Evolutionary conservation across 2,797 vertebrate species (phyloP), one percentile per base, ranked within the genome.

Genomic region (Melanotaenia maccullochi): DNA sequence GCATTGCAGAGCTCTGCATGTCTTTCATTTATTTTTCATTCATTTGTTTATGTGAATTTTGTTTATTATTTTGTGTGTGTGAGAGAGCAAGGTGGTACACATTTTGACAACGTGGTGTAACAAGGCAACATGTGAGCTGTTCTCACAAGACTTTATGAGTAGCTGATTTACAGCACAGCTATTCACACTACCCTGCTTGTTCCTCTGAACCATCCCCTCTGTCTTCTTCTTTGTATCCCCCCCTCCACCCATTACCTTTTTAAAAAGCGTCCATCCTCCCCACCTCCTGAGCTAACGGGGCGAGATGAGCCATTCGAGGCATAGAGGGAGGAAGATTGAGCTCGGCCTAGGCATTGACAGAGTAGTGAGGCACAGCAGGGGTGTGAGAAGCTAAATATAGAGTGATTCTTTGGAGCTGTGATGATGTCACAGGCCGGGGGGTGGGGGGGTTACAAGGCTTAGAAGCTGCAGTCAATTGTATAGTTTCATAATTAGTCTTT

Each of bases 331-430:
- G 65, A 74, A 83, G 85, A 65, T 58, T 71, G 86, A 86, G 89
- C 83, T 83, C 57, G 70, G 82, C 83, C 58, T 25, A 89, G 79
- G 86, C 90, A 90, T 90, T 90, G 91, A 92, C 88, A 88, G 91
- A 93, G 91, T 90, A 90, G 90, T 90, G 90, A 92, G 89, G 90
- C 91, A 73, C 85, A 86, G 86, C 76, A 85, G 87, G 92, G 83
- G 88, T 90, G 89, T 87, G 84, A 87, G 88, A 71, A 49, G 89
- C 93, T 95, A 94, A 93, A 95, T 95, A 93, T 95, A 95, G 94
- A 89, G 85, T 44, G 36, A 90, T 83, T 85, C 87, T 94, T 92
- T 92, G 76, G 89, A 92, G 88, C 72, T 70, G 81, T 94, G 92
- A 91, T 94, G 93, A 95, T 94, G 94, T 95, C 93, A 94, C 93